phyloP scores from a whole-genome alignment of 2,797 vertebrate species.

The Sibirionetta formosa region DNA sequence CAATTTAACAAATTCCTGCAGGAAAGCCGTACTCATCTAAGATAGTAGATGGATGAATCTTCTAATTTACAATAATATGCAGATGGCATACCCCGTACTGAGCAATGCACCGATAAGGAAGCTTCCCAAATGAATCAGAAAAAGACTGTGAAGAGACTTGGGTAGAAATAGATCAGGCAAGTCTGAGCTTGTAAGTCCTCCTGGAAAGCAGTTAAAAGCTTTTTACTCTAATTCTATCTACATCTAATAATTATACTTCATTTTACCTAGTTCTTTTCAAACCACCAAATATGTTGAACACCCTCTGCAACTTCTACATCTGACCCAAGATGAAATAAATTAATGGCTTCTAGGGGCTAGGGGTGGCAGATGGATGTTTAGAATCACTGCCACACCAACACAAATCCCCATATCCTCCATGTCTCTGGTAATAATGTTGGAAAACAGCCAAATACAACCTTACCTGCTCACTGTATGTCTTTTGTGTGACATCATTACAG shows the following conservation, averaged over 20 bases:
- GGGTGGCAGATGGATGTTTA: background rate
- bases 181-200: background rate
- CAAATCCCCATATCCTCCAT: background rate
- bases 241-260: background rate
- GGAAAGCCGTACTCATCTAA: conserved; percentile 60
- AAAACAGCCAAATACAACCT: background rate
- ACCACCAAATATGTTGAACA: background rate
- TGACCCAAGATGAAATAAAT: background rate
- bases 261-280: background rate
- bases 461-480: background rate
- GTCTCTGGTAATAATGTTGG: background rate
- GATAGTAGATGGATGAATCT: conserved; percentile 50
- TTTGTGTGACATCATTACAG: background rate
- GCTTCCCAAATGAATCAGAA: conserved; percentile 16
- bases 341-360: background rate
- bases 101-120: conserved; percentile 4
- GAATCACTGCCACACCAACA: background rate
- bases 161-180: background rate
- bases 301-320: background rate
- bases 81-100: conserved; percentile 7
- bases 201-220: background rate
- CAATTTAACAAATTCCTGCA: conserved; percentile 68
- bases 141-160: background rate
- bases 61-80: conserved; percentile 35
- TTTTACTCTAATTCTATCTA: background rate